Base-by-base conservation (phyloP, 1,140 invertebrate species). In the Drosophila kanapiae region DNA sequence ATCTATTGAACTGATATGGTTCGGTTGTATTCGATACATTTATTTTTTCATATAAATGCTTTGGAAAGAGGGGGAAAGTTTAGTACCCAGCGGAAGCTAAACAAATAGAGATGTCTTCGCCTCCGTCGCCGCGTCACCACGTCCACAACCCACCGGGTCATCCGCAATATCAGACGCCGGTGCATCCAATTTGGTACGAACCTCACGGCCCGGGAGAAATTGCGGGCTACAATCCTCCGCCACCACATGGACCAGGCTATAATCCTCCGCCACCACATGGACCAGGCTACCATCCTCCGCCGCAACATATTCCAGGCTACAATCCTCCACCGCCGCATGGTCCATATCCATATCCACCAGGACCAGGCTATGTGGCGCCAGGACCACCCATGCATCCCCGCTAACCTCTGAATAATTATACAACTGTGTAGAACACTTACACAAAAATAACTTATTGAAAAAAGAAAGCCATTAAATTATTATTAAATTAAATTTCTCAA, bases 301-400 rank as follows among this genome's bases (percentile, higher is more conserved):
- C 54, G 35, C 29, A 16, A n/a, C 38, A 62, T 33, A 18, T 14
- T 23, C n/a, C 64, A 11, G 65, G 65, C 11, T 69, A 49, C 45
- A n/a, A 37, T 9, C 49, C 51, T 8, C 68, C 69, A 0, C 69
- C 69, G 3, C 69, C 43, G 3, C 69, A 71, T 13, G 69, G 69
- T 4, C 69, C 69, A 0, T 56, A 71, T 11, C 69, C 56, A 33
- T 42, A 72, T 23, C 65, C 64, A 10, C 58, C 57, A 18, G 47
- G 37, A 6, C 47, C 38, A 4, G 67, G 67, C 9, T 70, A 53
- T 35, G 60, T 64, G 31, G 37, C 65, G 0, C 67, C 62, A 13
- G 67, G 67, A 62, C 68, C 71, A 6, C 71, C 68, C 10, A 75
- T 75, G 68, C 57, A 75, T 1, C 68, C 68, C 4, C 71, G 65